Evolutionary conservation across 2,797 vertebrate genomes (phyloP).

Genomic region (Lutjanus argentimaculatus): DNA sequence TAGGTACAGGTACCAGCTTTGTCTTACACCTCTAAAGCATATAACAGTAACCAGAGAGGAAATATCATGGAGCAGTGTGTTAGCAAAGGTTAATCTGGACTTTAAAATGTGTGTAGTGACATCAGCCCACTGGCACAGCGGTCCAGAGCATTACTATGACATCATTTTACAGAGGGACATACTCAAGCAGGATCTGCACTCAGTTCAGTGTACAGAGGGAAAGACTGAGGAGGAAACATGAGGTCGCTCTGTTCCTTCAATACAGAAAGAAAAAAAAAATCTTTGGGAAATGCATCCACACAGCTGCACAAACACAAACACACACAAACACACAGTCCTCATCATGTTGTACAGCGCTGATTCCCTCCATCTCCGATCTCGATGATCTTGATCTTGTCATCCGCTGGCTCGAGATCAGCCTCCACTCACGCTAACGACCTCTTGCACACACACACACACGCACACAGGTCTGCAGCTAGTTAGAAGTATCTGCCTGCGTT

Average conservation of each 20-base stretch:
- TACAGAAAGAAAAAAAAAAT: background rate
- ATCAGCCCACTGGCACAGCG: background rate
- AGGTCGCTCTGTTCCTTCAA: background rate
- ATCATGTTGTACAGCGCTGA: background rate
- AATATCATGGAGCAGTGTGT: background rate
- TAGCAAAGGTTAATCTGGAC: conserved; percentile 1
- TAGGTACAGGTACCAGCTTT: background rate
- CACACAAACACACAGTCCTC: background rate
- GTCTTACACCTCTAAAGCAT: background rate
- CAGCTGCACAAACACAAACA: conserved; percentile 6
- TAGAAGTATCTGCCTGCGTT: conserved; percentile 22
- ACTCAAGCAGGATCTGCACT: conserved; percentile 1
- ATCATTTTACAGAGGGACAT: background rate
- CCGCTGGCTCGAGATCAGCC: conserved; percentile 15
- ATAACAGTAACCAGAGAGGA: background rate
- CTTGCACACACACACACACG: conserved; percentile 6
- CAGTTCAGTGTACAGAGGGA: background rate
- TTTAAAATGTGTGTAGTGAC: background rate
- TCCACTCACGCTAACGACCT: conserved; percentile 34
- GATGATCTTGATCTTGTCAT: conserved; percentile 34
- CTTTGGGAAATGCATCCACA: background rate
- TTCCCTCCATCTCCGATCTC: conserved; percentile 12
- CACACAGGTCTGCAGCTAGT: conserved; percentile 33
- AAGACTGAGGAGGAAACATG: background rate
- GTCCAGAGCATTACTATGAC: conserved; percentile 5